phyloP scores from a whole-genome alignment of 1,140 invertebrate species.

The Vanessa atalanta region DNA sequence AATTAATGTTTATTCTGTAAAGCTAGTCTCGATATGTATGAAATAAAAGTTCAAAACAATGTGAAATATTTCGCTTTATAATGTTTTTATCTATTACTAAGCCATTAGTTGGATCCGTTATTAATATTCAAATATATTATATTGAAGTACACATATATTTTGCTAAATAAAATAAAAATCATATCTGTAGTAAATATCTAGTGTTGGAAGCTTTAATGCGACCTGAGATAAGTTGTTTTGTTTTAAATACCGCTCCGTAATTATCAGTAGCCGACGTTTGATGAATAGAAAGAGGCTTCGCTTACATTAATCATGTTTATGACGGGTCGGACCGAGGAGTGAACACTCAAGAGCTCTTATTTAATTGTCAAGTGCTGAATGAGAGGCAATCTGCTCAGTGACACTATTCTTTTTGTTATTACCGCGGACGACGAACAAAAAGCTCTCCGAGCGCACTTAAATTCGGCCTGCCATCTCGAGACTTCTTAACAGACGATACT shows the following conservation, averaged over 20 bases:
- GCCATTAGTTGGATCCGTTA: no score
- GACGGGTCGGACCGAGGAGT: constrained; percentile 64
- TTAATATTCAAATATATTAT: no score
- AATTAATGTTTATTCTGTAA: no score
- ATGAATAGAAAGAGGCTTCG: constrained; percentile 66
- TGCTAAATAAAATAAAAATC: background rate
- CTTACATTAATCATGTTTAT: constrained; percentile 73
- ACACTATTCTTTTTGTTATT: constrained; percentile 77
- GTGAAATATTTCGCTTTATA: no score
- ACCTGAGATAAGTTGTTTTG: constrained; percentile 38
- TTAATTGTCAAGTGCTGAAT: constrained; percentile 78
- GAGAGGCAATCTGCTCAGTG: constrained; percentile 77
- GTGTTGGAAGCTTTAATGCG: background rate
- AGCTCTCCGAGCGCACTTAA: constrained; percentile 69
- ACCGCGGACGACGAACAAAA: constrained; percentile 71
- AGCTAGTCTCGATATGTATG: no score
- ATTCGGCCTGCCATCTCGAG: constrained; percentile 65
- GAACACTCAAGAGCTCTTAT: constrained; percentile 74
- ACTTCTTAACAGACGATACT: constrained; percentile 56
- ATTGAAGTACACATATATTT: background rate
- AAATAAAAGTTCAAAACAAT: no score
- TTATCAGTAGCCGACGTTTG: constrained; percentile 75
- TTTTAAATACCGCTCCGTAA: constrained; percentile 59
- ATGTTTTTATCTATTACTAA: no score
- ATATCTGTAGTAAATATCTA: background rate